Evolutionary conservation across 2,113 vertebrate species (phyloP).

Genomic region (Semnopithecus entellus): DNA sequence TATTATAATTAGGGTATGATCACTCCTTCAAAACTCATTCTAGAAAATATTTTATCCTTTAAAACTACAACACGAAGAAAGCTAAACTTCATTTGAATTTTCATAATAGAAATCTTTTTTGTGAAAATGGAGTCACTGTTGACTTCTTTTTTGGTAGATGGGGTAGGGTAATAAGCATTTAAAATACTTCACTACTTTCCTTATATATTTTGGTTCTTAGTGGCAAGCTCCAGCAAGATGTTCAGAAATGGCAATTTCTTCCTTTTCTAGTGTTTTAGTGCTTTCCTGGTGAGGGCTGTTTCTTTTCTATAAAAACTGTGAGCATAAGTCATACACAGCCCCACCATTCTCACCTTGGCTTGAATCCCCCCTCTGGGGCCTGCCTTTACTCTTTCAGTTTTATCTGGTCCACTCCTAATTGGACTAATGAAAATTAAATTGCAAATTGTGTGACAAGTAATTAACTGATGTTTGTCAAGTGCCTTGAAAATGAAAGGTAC

Average conservation of each 20-base stretch:
- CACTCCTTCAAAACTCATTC: conserved; percentile 50
- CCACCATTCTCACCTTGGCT: background rate
- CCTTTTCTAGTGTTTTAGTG: background rate
- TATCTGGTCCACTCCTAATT: conserved; percentile 43
- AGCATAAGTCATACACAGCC: background rate
- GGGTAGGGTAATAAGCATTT: background rate
- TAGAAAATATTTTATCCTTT: conserved; percentile 47
- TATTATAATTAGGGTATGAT: conserved; percentile 22
- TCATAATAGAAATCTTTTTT: conserved; percentile 4
- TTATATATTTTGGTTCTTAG: background rate
- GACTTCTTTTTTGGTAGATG: background rate
- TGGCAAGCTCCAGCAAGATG: conserved; percentile 19
- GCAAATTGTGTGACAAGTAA: conserved; percentile 31
- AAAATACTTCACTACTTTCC: background rate
- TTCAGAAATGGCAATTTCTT: conserved; percentile 21
- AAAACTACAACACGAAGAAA: conserved; percentile 32
- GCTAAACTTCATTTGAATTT: conserved; percentile 13
- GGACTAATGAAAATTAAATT: conserved; percentile 53
- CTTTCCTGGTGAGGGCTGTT: background rate
- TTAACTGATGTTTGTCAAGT: conserved; percentile 51
- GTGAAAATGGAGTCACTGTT: background rate
- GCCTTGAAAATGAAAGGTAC: conserved; percentile 45
- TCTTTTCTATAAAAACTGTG: background rate
- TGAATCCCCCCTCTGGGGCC: background rate
- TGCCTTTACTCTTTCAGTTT: background rate